Base-by-base conservation (phyloP, 2,113 vertebrate genomes). In the Barnardius zonarius region DNA sequence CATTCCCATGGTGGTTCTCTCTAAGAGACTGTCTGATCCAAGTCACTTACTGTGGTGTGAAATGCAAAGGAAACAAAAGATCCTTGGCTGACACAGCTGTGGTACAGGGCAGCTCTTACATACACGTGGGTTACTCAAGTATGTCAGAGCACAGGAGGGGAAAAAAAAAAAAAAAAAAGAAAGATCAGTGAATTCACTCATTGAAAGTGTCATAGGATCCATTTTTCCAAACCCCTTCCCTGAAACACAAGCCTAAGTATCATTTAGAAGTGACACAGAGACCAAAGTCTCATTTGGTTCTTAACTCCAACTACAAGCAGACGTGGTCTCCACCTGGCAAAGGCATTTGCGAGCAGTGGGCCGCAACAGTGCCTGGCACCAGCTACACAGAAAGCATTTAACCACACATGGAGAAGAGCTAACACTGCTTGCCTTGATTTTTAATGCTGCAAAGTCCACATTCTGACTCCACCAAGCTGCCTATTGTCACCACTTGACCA, bases 261-360 rank as follows among this genome's bases (percentile, higher is more conserved):
- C 61, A 39, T 77, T 86, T 54, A 87, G 70, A 82, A 95, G 74
- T 54, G 62, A 85, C 70, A 83, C 25, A 63, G 37, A 80, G 82
- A 72, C 81, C 8, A 9, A 83, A 81, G 43, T 46, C 90, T 83
- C 87, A 62, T 90, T 83, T 91, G 90, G 54, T 95, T 79, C 90
- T 91, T 80, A 59, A 59, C 75, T 88, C 59, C 92, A 90, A 5
- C 67, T 77, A n/a, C 87, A 87, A 90, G 82, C 86, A 94, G 82
- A 49, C 52, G 0, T 69, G 78, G 87, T 86, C 59, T 67, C 93
- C 90, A 94, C 95, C 85, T 95, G 90, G 93, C 75, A 95, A 77
- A 93, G 78, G 93, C 93, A 93, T 87, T 95, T 4, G 27, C 66
- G 77, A 93, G 91, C 95, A 95, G 78, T 77, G 84, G 82, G 87